These are phyloP conservation scores for Elaphurus davidianus DNA, from an alignment of 2,113 vertebrate species.

Conservation along the genomic window DNA sequence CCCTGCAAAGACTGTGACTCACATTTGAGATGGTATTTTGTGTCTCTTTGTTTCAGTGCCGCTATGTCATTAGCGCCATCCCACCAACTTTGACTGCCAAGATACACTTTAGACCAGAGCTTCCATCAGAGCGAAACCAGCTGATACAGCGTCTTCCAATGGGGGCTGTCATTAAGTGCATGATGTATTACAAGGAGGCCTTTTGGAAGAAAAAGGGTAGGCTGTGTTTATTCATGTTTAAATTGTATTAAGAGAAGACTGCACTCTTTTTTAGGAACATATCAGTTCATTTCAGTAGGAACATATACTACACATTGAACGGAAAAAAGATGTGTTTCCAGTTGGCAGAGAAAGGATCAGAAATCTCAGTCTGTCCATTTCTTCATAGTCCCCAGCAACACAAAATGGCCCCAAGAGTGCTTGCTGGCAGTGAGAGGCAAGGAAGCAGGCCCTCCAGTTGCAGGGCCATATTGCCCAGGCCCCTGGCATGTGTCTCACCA, in stretches of 20 bases:
- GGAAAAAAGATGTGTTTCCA: slow-evolving; percentile 8
- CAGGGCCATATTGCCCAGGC: not conserved
- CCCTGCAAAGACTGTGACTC: not conserved
- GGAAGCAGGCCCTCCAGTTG: not conserved
- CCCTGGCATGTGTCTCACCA: not conserved
- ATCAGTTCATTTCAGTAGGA: not conserved
- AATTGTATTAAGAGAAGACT: not conserved
- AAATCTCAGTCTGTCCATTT: not conserved
- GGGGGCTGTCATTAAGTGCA: slow-evolving; percentile 97
- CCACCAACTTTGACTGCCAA: slow-evolving; percentile 91
- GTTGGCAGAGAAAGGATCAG: slow-evolving; percentile 12
- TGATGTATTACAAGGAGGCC: slow-evolving; percentile 96
- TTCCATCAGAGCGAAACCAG: slow-evolving; percentile 93
- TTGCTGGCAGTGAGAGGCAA: not conserved
- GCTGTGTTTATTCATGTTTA: slow-evolving; percentile 16
- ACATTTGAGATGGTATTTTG: slow-evolving; percentile 22
- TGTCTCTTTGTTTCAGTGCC: slow-evolving; percentile 86
- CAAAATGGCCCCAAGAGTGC: not conserved
- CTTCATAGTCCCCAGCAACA: not conserved
- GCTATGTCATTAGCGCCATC: slow-evolving; percentile 91
- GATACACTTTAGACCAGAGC: slow-evolving; percentile 93
- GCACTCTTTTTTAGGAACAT: not conserved
- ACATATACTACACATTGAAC: not conserved
- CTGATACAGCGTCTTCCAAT: slow-evolving; percentile 94
- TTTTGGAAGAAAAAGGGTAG: slow-evolving; percentile 96